Evolutionary conservation across 2,888 invertebrate genomes (phyloP), one percentile per base, ranked within the genome.

Genomic region (Caenorhabditis plicata): DNA sequence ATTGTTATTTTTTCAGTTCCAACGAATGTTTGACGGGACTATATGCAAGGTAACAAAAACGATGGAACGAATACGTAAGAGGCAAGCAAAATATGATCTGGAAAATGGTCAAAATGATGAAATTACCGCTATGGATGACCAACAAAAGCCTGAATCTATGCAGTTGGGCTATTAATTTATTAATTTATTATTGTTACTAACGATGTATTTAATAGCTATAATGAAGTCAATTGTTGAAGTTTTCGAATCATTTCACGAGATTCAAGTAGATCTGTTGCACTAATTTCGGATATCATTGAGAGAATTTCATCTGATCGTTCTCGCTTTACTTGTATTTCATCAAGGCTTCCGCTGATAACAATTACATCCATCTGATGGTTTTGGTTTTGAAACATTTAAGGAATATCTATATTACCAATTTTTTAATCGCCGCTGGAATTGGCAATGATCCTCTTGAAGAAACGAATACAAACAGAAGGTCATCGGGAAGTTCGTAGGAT

Each of bases 191-290:
- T 4, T n/a, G n/a, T 15, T 19, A 27, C 20, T 11, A 4, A 31
- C 27, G 7, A 9, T 17, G 15, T 17, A 15, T 26, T 36, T 26
- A 4, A 15, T 19, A 7, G 5, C 50, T 46, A 17, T 39, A 27
- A 25, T 52, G 48, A 47, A 61, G 57, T 2, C n/a, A n/a, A n/a
- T n/a, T n/a, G n/a, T n/a, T n/a, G n/a, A n/a, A 55, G 52, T 49
- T 44, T 61, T 32, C 52, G 47, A 1, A 69, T 65, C 22, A 71
- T 33, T 5, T 73, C 73, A n/a, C 64, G 45, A 1, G 73, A 73
- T 40, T 73, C 73, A 19, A 73, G 44, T 26, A 73, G 69, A 27
- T 73, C 73, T 1, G 63, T 63, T 5, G 73, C 73, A 2, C 68
- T 56, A 36, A 63, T 62, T 35, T 74, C 71, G 26, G n/a, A n/a